These are phyloP conservation scores for Drosophila saltans DNA, from an alignment of 1,140 invertebrate species.

Conservation along the genomic window DNA sequence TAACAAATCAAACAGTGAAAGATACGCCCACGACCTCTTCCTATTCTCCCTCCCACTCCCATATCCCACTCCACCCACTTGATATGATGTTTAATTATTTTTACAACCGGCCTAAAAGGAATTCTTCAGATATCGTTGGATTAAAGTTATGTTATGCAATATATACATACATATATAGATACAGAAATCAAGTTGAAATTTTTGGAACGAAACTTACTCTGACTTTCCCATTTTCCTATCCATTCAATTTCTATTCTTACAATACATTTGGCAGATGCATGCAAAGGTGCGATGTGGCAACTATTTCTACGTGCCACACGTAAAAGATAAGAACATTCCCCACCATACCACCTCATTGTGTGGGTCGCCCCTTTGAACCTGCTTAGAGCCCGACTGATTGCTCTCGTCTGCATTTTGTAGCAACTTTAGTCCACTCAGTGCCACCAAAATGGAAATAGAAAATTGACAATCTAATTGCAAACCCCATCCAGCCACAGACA, in stretches of 20 bases:
- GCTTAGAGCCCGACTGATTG: conserved; percentile 6
- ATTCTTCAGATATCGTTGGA: too few species aligned
- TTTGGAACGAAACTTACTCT: too few species aligned
- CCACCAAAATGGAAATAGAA: conserved; percentile 14
- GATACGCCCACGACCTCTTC: neutral
- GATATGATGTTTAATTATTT: too few species aligned
- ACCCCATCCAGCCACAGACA: neutral
- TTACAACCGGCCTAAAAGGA: too few species aligned
- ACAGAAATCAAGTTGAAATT: too few species aligned
- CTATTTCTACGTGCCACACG: conserved; percentile 55
- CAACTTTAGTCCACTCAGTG: conserved; percentile 30
- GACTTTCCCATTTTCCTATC: too few species aligned
- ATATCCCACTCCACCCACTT: neutral
- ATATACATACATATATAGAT: too few species aligned
- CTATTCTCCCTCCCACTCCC: neutral
- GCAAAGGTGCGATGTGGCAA: conserved; percentile 5
- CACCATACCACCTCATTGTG: neutral
- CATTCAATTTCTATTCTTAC: too few species aligned
- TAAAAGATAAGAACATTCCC: conserved; percentile 51
- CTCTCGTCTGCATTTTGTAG: conserved; percentile 40
- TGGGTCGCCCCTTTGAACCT: neutral
- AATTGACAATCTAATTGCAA: conserved; percentile 66
- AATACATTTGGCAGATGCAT: too few species aligned
- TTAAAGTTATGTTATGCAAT: too few species aligned
- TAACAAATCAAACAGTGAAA: neutral